phyloP scores from a whole-genome alignment of 2,113 vertebrate species.

The Ibidorhyncha struthersii region DNA sequence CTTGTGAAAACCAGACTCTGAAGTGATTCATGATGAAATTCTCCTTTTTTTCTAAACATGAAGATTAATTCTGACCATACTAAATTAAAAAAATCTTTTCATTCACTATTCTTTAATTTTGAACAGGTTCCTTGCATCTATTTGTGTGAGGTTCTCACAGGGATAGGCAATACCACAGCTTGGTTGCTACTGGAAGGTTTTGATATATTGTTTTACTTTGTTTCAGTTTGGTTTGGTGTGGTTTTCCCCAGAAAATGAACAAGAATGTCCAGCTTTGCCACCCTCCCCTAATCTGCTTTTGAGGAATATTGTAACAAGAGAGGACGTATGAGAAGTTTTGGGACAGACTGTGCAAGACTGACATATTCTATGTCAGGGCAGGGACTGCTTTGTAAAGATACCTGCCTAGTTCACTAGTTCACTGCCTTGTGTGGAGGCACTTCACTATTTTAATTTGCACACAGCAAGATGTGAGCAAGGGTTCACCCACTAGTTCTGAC shows the following conservation, averaged over 20 bases:
- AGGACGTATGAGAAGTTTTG: background rate
- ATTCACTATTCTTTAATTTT: background rate
- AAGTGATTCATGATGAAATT: background rate
- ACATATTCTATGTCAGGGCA: background rate
- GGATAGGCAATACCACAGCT: background rate
- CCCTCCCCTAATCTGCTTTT: background rate
- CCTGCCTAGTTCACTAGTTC: background rate
- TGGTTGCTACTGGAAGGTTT: background rate
- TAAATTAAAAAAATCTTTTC: background rate
- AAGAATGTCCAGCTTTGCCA: background rate
- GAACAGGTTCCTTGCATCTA: background rate
- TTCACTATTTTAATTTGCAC: background rate
- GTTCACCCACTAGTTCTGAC: background rate
- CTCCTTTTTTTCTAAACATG: background rate
- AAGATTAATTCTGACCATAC: background rate
- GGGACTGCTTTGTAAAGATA: background rate
- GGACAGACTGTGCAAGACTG: background rate
- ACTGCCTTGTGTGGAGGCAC: fast-evolving
- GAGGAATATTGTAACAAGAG: background rate
- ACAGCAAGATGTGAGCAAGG: background rate
- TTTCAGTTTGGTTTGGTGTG: background rate
- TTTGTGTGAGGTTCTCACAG: background rate
- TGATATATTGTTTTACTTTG: too few species aligned
- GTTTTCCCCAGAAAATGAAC: background rate
- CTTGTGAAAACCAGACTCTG: background rate